Percentiles rank a stretch among this genome's conserved stretches.
phyloP scores from a whole-genome alignment of 92 coral and sea anemone genomes.

The Diadumene lineata region DNA sequence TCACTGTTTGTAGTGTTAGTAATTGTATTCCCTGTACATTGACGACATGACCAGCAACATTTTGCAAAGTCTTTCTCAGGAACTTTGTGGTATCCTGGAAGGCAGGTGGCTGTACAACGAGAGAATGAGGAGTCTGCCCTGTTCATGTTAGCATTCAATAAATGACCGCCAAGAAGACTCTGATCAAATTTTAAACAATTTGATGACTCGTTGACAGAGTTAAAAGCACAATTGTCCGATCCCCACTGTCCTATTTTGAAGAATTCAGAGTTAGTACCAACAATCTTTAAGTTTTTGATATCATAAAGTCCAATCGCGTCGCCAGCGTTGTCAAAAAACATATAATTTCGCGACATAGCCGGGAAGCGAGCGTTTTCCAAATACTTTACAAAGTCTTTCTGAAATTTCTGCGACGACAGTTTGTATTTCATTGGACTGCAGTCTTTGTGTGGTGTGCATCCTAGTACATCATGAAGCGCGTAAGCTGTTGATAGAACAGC shows the following conservation, averaged over 20 bases:
- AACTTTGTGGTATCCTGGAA: constrained; percentile 68
- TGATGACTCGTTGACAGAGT: neutral
- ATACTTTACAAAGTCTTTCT: constrained; percentile 41
- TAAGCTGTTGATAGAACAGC: constrained; percentile 79
- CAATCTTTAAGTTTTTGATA: constrained; percentile 56
- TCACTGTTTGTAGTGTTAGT: constrained; percentile 63
- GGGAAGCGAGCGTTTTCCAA: constrained; percentile 64
- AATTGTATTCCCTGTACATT: constrained; percentile 63
- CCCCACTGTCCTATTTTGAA: constrained; percentile 76
- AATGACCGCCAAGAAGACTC: constrained; percentile 3
- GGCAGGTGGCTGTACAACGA: constrained; percentile 57
- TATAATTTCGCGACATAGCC: constrained; percentile 61
- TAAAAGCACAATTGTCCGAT: constrained; percentile 4
- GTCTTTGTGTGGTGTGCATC: constrained; percentile 59
- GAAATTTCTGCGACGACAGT: constrained; percentile 23
- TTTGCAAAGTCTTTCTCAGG: constrained; percentile 62
- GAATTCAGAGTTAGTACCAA: constrained; percentile 58
- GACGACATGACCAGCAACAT: constrained; percentile 86
- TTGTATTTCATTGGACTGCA: constrained; percentile 41
- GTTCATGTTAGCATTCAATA: constrained; percentile 5
- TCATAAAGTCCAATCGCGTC: constrained; percentile 81
- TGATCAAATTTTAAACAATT: constrained; percentile 18
- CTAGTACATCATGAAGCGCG: constrained; percentile 77
- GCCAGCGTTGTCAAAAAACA: constrained; percentile 60
- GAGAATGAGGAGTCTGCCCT: constrained; percentile 47